A percentile compares a stretch with the other conserved stretches of the same genome.
Conservation (phyloP, 2,113 vertebrate genomes). For the Anthoscopus minutus region DNA sequence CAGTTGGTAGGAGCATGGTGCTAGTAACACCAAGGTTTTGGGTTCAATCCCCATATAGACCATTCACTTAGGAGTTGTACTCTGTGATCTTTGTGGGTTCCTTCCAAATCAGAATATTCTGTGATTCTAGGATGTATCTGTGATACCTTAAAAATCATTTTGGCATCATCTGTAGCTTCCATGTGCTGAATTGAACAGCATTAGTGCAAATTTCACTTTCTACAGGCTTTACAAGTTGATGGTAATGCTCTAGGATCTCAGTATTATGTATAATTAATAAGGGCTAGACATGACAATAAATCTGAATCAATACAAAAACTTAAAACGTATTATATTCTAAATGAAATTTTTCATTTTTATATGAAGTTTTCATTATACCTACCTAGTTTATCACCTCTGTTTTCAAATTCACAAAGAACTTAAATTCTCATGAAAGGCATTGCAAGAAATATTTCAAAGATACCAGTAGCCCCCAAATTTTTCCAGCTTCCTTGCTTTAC, state of each 20-base stretch:
- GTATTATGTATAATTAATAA: neutral
- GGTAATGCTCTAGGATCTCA: neutral
- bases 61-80: neutral
- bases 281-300: neutral
- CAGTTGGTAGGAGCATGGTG: neutral
- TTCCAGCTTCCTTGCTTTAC: neutral
- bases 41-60: neutral
- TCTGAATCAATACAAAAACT: neutral
- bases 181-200: neutral
- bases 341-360: neutral
- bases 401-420: neutral
- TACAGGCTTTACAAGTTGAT: neutral
- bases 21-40: neutral
- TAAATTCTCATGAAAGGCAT: neutral
- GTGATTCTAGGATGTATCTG: neutral
- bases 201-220: neutral
- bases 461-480: neutral
- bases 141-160: neutral
- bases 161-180: neutral
- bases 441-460: neutral
- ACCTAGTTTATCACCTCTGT: neutral
- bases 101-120: neutral
- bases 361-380: neutral
- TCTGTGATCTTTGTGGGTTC: neutral
- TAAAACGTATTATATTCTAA: too few relatives aligned